Evolutionary conservation across 2,888 invertebrate genomes (phyloP).

Genomic region (Apamea crenata): DNA sequence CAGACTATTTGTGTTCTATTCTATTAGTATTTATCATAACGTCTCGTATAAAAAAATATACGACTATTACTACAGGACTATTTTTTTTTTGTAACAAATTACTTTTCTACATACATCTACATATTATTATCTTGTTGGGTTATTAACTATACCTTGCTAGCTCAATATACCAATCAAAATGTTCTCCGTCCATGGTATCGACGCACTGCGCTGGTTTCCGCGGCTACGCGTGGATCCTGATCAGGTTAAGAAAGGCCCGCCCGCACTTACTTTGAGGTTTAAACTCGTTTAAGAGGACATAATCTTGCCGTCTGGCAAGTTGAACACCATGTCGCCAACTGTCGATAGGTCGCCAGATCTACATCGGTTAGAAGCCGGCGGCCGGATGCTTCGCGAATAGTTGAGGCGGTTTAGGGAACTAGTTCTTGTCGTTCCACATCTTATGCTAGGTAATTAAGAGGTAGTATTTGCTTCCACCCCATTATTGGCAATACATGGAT

Average conservation of each 20-base stretch:
- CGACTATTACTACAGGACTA: no score
- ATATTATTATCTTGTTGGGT: background rate
- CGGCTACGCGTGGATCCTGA: background rate
- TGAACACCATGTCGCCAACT: background rate
- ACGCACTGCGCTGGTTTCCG: background rate
- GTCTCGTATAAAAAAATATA: background rate
- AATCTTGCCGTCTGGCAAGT: conserved; percentile 1
- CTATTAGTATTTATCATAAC: background rate
- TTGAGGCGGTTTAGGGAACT: background rate
- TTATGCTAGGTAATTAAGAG: background rate
- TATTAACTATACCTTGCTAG: no score
- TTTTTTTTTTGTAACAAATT: background rate
- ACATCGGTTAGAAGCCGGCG: background rate
- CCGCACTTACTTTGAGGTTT: background rate
- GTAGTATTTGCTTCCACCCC: background rate
- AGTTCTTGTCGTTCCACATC: background rate
- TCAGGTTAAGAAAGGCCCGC: background rate
- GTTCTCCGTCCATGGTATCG: background rate
- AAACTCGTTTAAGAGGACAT: background rate
- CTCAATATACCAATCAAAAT: background rate
- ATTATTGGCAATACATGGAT: conserved; percentile 1
- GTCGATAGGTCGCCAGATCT: background rate
- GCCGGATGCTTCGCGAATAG: background rate
- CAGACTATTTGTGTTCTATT: conserved; percentile 3
- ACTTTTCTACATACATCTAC: no score